phyloP scores from a whole-genome alignment of 2,888 invertebrate genomes.

The Agrilus mali region DNA sequence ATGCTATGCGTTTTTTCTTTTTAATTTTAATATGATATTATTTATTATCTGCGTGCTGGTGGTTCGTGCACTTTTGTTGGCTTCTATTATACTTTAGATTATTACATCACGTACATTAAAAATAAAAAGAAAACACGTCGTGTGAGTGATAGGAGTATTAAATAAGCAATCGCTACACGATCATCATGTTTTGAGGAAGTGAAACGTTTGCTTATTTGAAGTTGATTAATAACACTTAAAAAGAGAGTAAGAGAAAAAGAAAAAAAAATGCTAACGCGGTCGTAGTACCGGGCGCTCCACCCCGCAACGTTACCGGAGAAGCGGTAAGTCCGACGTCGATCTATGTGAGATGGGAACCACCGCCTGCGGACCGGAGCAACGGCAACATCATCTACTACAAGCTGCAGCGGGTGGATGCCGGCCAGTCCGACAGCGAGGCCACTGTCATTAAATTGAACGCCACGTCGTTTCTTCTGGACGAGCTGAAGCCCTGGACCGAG shows the following conservation, averaged over 20 bases:
- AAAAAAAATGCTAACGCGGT: slow-evolving; percentile 24
- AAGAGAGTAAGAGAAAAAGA: background rate
- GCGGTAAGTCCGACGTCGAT: slow-evolving; percentile 83
- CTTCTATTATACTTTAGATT: no score
- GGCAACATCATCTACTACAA: slow-evolving; percentile 92
- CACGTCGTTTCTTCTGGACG: slow-evolving; percentile 72
- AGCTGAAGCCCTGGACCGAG: slow-evolving; percentile 88
- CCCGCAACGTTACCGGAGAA: slow-evolving; percentile 82
- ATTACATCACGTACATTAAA: no score
- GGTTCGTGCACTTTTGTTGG: slow-evolving; percentile 16
- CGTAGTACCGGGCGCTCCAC: slow-evolving; percentile 92
- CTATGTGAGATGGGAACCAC: slow-evolving; percentile 85
- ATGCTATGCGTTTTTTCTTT: slow-evolving; percentile 17
- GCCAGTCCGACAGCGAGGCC: slow-evolving; percentile 74
- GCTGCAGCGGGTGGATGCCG: slow-evolving; percentile 78
- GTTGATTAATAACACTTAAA: background rate
- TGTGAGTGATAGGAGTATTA: no score
- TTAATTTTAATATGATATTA: no score
- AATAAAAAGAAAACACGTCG: no score
- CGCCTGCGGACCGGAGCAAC: slow-evolving; percentile 80
- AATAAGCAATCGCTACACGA: no score
- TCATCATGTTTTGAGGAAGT: no score
- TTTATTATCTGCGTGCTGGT: no score
- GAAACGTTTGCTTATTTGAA: no score
- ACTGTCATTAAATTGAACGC: slow-evolving; percentile 66